Evolutionary conservation across 2,113 vertebrate genomes (phyloP).

Genomic region (Pseudopodoces humilis): DNA sequence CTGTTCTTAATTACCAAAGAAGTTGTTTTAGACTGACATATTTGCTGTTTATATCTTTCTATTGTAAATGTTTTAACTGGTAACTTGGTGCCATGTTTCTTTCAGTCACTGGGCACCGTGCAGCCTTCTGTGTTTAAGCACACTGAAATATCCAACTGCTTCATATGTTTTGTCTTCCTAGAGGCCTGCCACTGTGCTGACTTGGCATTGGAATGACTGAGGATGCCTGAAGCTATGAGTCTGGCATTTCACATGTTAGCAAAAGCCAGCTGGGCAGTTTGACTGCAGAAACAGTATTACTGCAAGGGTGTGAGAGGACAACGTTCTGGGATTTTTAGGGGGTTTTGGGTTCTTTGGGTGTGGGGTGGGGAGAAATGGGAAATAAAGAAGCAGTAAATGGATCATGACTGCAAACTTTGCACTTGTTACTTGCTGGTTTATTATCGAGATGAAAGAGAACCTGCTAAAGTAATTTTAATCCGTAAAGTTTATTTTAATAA

Average conservation of each 20-base stretch:
- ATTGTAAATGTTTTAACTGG: slow-evolving; percentile 67
- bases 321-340: neutral
- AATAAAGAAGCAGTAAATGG: slow-evolving; percentile 45
- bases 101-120: slow-evolving; percentile 61
- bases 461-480: slow-evolving; percentile 59
- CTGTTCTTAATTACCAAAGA: slow-evolving; percentile 97
- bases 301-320: neutral
- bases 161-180: slow-evolving; percentile 68
- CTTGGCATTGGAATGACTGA: neutral
- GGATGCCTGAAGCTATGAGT: slow-evolving; percentile 32
- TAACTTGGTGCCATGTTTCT: slow-evolving; percentile 79
- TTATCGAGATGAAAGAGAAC: slow-evolving; percentile 43
- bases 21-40: slow-evolving; percentile 75
- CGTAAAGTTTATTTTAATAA: slow-evolving; percentile 56
- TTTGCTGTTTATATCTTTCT: slow-evolving; percentile 77
- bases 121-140: slow-evolving; percentile 73
- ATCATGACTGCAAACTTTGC: slow-evolving; percentile 25
- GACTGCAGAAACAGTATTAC: slow-evolving; percentile 68
- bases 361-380: neutral
- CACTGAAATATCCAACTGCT: slow-evolving; percentile 69
- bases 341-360: neutral
- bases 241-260: neutral
- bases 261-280: slow-evolving; percentile 51
- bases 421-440: slow-evolving; percentile 54
- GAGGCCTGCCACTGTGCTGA: slow-evolving; percentile 83